Conservation (phyloP, 2,113 vertebrate genomes). For the Pelobates fuscus region DNA sequence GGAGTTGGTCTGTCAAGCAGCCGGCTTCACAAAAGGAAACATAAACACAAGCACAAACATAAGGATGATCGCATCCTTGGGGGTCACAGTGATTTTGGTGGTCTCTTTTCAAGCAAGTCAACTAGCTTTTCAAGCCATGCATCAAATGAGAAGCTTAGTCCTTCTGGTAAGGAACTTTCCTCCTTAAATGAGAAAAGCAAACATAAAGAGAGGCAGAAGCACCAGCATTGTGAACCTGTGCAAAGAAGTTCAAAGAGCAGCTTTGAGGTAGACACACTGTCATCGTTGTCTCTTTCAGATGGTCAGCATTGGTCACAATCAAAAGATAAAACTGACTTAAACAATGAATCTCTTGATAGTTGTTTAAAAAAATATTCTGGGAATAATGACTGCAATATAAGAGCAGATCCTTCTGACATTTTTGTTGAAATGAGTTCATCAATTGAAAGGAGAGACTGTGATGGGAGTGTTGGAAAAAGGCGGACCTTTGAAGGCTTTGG, state of each 20-base stretch:
- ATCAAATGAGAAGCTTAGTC: conserved; percentile 76
- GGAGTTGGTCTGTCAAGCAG: conserved; percentile 76
- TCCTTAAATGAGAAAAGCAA: conserved; percentile 76
- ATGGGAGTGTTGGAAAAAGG: conserved; percentile 77
- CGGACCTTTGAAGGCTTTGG: conserved; percentile 86
- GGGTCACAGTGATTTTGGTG: conserved; percentile 85
- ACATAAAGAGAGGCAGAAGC: conserved; percentile 84
- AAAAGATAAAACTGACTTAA: conserved; percentile 81
- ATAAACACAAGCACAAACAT: conserved; percentile 98
- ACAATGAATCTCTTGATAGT: conserved; percentile 80
- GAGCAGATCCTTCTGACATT: conserved; percentile 75
- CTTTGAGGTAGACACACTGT: conserved; percentile 89
- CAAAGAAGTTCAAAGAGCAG: conserved; percentile 78
- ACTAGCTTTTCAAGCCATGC: conserved; percentile 78
- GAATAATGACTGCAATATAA: conserved; percentile 64
- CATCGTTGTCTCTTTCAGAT: conserved; percentile 83
- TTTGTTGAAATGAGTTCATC: conserved; percentile 79
- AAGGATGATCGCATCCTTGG: conserved; percentile 89
- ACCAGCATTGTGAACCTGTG: conserved; percentile 75
- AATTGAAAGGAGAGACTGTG: conserved; percentile 76
- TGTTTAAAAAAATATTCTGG: conserved; percentile 82
- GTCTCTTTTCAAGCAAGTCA: conserved; percentile 88
- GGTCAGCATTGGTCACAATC: conserved; percentile 83
- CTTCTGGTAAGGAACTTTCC: conserved; percentile 77
- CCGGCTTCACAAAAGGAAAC: conserved; percentile 95